Evolutionary conservation across 2,888 invertebrate genomes (phyloP).

Genomic region (Himalopsyche tibetana): DNA sequence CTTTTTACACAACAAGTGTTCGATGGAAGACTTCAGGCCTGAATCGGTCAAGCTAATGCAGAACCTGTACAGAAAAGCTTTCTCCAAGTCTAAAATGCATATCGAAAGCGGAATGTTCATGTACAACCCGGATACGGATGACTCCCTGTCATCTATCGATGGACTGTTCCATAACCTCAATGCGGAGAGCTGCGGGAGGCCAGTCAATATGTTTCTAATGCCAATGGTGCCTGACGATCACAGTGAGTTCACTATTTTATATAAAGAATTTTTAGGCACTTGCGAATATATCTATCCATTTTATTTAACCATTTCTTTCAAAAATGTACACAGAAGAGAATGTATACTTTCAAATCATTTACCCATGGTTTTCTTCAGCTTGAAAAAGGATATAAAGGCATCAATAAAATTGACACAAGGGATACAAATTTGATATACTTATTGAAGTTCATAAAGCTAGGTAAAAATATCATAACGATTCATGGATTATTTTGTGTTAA

Average conservation of each 20-base stretch:
- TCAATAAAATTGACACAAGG: too few species aligned
- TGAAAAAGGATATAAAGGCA: too few species aligned
- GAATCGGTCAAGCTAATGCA: slow-evolving; percentile 79
- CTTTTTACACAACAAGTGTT: slow-evolving; percentile 89
- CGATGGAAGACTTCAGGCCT: slow-evolving; percentile 84
- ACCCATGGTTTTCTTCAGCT: too few species aligned
- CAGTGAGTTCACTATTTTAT: slow-evolving; percentile 68
- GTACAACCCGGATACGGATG: slow-evolving; percentile 73
- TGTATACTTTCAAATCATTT: too few species aligned
- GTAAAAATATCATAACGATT: too few species aligned
- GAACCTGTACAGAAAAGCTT: slow-evolving; percentile 75
- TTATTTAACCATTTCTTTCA: neutral
- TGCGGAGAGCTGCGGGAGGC: slow-evolving; percentile 77
- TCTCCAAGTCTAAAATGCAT: slow-evolving; percentile 81
- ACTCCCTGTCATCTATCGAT: slow-evolving; percentile 72
- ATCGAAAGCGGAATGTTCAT: slow-evolving; percentile 83
- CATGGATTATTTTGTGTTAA: too few species aligned
- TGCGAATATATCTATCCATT: too few species aligned
- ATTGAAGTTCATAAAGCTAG: too few species aligned
- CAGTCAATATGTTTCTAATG: slow-evolving; percentile 83
- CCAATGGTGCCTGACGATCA: slow-evolving; percentile 78
- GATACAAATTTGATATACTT: too few species aligned
- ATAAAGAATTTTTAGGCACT: neutral
- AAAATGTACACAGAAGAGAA: too few species aligned
- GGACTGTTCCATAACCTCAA: slow-evolving; percentile 75